Base-by-base conservation (phyloP, 2,797 vertebrate genomes). In the Coilia nasus region DNA sequence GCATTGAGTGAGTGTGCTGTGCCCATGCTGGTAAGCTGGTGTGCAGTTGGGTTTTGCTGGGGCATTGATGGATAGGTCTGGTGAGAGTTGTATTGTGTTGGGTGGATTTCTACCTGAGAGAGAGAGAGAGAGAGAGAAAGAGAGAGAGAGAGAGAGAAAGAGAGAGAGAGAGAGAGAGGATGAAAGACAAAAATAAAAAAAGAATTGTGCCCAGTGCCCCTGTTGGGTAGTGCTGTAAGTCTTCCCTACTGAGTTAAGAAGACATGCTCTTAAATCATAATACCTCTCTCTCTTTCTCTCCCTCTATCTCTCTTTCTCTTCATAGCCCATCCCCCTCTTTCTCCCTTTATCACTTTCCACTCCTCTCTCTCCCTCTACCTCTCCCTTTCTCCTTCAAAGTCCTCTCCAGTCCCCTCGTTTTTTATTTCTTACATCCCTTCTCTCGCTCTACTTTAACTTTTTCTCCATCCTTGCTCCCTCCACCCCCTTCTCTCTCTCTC, bases 241-340 rank as follows among this genome's bases (percentile, higher is more conserved):
- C 25, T 35, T 75, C 67, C 28, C 25, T 6, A 35, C 28, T 75
- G 67, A 75, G 15, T 75, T 75, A 67, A 67, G 62, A 25, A 14
- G 3, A 31, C 67, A 64, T 35, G 28, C 67, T 75, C 67, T 75
- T 75, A 75, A 75, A 75, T 60, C 82, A 60, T 35, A 28, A 28
- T 60, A 25, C 5, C 25, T 56, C 54, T 82, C 41, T 25, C 46
- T 50, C 1, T 23, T n/a, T 50, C 23, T 56, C 81, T 25, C 47
- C 10, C 25, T 60, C 25, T 28, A 5, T 23, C 15, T 23, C 46
- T 12, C 82, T n/a, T 21, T 6, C 50, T 82, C 81, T 56, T 59
- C 47, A 14, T 28, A 14, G 4, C 50, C 50, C 81, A 15, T 50
- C 46, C 54, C 54, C 50, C 19, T 1, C 14, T 9, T 21, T 21